Percentiles rank a stretch among this genome's conserved stretches.
phyloP scores from a whole-genome alignment of 1,140 invertebrate genomes.

The Adoxophyes honmai region DNA sequence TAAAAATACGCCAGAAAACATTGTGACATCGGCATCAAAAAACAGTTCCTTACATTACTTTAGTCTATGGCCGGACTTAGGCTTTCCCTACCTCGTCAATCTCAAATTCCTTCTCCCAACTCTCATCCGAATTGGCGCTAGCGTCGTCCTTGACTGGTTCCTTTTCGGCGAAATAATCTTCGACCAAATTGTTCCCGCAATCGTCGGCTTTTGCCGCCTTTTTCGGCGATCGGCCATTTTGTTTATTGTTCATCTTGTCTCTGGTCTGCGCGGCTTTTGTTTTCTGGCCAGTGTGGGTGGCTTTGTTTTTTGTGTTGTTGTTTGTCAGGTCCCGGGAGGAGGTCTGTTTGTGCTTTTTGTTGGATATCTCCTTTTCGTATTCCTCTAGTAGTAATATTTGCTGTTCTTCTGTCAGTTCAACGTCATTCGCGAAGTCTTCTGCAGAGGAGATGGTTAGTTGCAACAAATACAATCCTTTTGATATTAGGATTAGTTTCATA shows the following conservation, averaged over 20 bases:
- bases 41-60: neutral
- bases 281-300: slow-evolving; percentile 32
- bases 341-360: slow-evolving; percentile 52
- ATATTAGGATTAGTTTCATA: no score
- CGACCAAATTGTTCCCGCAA: slow-evolving; percentile 65
- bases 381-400: slow-evolving; percentile 79
- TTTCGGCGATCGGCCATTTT: slow-evolving; percentile 48
- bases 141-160: slow-evolving; percentile 65
- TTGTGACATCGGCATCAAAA: no score
- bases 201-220: slow-evolving; percentile 50
- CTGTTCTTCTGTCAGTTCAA: slow-evolving; percentile 80
- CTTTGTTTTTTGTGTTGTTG: slow-evolving; percentile 32
- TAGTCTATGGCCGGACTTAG: slow-evolving; percentile 43
- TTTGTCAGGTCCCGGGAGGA: slow-evolving; percentile 41
- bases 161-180: slow-evolving; percentile 72
- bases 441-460: slow-evolving; percentile 2
- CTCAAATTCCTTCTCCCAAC: slow-evolving; percentile 76
- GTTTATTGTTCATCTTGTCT: slow-evolving; percentile 49
- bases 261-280: slow-evolving; percentile 31
- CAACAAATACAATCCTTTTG: no score
- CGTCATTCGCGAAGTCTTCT: slow-evolving; percentile 79
- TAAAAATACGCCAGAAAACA: no score
- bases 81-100: slow-evolving; percentile 61
- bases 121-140: slow-evolving; percentile 74
- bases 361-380: slow-evolving; percentile 74